phyloP scores from a whole-genome alignment of 2,113 vertebrate genomes.

The Stictonetta naevosa region DNA sequence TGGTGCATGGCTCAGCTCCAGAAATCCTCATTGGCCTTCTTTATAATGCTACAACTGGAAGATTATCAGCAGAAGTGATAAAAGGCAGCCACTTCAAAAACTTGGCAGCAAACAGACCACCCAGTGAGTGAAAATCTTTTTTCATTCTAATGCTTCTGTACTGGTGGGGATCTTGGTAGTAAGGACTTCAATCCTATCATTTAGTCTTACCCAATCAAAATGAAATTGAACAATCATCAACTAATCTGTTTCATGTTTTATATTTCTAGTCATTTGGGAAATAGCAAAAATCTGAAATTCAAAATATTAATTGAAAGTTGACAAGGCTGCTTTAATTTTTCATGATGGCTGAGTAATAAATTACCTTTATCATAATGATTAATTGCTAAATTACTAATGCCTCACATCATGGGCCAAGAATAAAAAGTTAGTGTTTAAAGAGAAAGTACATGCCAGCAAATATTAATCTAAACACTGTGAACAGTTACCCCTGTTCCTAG shows the following conservation, averaged over 20 bases:
- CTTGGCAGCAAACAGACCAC: conserved; percentile 95
- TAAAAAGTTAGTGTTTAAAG: conserved; percentile 61
- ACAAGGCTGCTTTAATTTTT: conserved; percentile 78
- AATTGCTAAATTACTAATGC: conserved; percentile 72
- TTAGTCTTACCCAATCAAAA: conserved; percentile 69
- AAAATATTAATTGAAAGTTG: conserved; percentile 79
- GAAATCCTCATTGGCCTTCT: conserved; percentile 96
- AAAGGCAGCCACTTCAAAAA: conserved; percentile 99
- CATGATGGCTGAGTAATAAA: conserved; percentile 75
- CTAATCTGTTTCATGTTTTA: conserved; percentile 79
- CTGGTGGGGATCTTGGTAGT: conserved; percentile 40
- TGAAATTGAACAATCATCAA: conserved; percentile 70
- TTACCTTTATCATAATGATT: conserved; percentile 72
- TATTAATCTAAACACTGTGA: conserved; percentile 61
- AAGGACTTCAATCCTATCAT: conserved; percentile 65
- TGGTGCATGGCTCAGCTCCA: conserved; percentile 88
- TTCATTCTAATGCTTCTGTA: conserved; percentile 69
- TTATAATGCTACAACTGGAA: conserved; percentile 97
- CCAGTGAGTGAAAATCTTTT: conserved; percentile 90
- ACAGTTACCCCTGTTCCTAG: conserved; percentile 12
- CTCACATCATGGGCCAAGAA: conserved; percentile 59
- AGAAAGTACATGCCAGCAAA: conserved; percentile 57
- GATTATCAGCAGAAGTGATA: conserved; percentile 97
- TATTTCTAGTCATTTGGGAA: conserved; percentile 76
- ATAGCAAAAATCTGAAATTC: conserved; percentile 78